Evolutionary conservation across 2,113 vertebrate species (phyloP).

Genomic region (Onychostoma macrolepis): DNA sequence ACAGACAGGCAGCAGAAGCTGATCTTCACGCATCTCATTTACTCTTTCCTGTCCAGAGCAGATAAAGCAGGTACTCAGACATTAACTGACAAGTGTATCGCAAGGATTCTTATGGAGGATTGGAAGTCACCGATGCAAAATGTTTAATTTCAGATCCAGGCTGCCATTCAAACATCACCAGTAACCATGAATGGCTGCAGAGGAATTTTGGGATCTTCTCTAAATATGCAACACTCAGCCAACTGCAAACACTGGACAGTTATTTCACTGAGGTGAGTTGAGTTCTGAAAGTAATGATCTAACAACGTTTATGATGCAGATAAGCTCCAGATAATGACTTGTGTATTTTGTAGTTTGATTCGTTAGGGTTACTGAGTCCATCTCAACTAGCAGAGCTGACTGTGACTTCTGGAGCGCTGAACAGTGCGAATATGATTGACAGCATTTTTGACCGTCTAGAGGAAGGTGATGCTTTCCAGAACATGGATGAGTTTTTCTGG

Average conservation of each 20-base stretch:
- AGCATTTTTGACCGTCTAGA: constrained; percentile 14
- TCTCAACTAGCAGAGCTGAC: background rate
- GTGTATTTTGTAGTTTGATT: background rate
- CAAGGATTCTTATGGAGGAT: background rate
- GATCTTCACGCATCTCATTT: constrained; percentile 19
- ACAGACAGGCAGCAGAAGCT: background rate
- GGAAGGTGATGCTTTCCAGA: background rate
- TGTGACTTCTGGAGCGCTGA: background rate
- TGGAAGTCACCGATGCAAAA: background rate
- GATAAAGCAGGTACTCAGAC: constrained; percentile 14
- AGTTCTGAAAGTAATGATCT: background rate
- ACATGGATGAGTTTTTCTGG: background rate
- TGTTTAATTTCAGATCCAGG: constrained; percentile 31
- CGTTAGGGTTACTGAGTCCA: background rate
- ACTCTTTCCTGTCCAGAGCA: constrained; percentile 19
- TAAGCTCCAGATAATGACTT: background rate
- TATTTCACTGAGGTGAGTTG: background rate
- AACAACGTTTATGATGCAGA: background rate
- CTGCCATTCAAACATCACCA: constrained; percentile 16
- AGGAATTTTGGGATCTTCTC: constrained; percentile 19
- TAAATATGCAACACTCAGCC: background rate
- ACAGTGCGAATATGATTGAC: background rate
- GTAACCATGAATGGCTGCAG: constrained; percentile 6
- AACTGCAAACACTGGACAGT: background rate
- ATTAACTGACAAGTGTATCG: background rate